These are phyloP conservation scores for Anhinga anhinga DNA, from an alignment of 2,113 vertebrate species.

Conservation along the genomic window DNA sequence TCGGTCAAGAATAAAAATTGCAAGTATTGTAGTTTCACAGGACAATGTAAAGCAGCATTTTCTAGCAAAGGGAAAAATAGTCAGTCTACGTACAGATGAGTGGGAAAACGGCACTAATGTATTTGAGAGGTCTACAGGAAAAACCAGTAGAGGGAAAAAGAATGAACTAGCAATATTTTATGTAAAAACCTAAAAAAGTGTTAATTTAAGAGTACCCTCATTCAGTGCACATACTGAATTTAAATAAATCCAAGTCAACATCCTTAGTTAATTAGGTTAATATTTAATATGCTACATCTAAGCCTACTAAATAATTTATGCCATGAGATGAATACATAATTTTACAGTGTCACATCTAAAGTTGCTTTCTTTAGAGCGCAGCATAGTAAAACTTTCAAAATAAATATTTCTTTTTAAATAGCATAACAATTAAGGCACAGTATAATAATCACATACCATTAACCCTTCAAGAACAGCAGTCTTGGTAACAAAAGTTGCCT, in stretches of 20 bases:
- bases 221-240: conserved; percentile 97
- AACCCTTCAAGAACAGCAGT: conserved; percentile 81
- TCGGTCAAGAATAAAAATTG: conserved; percentile 92
- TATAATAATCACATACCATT: conserved; percentile 82
- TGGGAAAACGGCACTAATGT: conserved; percentile 59
- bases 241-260: conserved; percentile 97
- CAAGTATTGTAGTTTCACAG: conserved; percentile 91
- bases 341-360: conserved; percentile 97
- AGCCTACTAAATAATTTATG: conserved; percentile 99
- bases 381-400: conserved; percentile 95
- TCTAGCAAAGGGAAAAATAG: conserved; percentile 70
- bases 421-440: conserved; percentile 98
- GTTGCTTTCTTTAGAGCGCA: conserved; percentile 91
- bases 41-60: conserved; percentile 92
- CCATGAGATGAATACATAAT: conserved; percentile 99
- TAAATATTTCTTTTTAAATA: conserved; percentile 99
- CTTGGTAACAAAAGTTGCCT: conserved; percentile 71
- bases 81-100: conserved; percentile 79
- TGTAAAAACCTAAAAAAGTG: conserved; percentile 86
- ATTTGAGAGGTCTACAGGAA: conserved; percentile 76
- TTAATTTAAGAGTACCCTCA: conserved; percentile 84
- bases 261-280: conserved; percentile 97
- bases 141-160: conserved; percentile 70
- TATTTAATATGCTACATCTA: conserved; percentile 91
- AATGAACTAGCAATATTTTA: conserved; percentile 81